Conservation (phyloP, 2,888 invertebrate species). For the Congeria kusceri region DNA sequence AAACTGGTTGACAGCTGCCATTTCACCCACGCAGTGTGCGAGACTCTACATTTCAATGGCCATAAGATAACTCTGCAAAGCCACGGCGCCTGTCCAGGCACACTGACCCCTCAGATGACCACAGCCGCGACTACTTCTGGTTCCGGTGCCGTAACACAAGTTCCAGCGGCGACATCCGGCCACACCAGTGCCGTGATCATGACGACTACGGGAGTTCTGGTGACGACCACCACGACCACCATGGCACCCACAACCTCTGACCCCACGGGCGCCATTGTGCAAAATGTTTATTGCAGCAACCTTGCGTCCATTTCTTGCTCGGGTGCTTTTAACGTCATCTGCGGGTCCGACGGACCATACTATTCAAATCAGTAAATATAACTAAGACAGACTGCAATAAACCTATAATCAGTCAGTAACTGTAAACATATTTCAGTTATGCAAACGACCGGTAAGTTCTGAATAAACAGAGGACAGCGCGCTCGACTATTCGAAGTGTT, state of each 20-base stretch:
- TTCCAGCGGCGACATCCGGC: no score
- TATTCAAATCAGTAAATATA: conserved; percentile 54
- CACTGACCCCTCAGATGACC: conserved; percentile 20
- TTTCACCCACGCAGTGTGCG: conserved; percentile 58
- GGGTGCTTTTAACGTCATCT: conserved; percentile 28
- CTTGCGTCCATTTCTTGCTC: conserved; percentile 34
- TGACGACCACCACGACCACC: background rate
- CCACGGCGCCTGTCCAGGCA: conserved; percentile 44
- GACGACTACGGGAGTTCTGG: background rate
- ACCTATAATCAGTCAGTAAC: no score
- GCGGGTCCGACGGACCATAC: conserved; percentile 52
- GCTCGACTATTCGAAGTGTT: no score
- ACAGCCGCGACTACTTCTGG: conserved; percentile 24
- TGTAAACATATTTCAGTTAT: no score
- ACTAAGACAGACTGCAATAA: no score
- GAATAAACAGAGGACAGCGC: no score
- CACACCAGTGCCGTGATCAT: no score
- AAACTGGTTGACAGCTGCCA: conserved; percentile 54
- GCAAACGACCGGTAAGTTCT: no score
- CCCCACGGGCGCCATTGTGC: conserved; percentile 32
- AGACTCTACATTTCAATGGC: conserved; percentile 37
- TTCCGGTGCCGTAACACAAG: no score
- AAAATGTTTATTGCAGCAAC: conserved; percentile 50
- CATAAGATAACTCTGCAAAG: conserved; percentile 25
- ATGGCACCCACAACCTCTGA: conserved; percentile 16